Base-by-base conservation (phyloP, 2,797 vertebrate species). In the Tolypeutes matacus region DNA sequence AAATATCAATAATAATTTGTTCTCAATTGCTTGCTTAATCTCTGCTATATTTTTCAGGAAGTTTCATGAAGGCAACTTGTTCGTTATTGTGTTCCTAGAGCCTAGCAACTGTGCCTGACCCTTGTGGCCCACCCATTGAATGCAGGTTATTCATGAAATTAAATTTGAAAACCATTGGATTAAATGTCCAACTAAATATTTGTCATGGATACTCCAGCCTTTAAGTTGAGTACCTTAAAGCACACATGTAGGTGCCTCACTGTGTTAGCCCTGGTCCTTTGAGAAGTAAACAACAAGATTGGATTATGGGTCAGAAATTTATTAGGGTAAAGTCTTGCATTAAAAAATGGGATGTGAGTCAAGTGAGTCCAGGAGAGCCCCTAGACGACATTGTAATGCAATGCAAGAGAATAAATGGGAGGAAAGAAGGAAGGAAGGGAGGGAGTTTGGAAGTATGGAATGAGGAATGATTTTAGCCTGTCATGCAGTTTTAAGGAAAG, bases 1-100 rank as follows among this genome's bases (percentile, higher is more conserved):
- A 34, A 51, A 77, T 31, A 46, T 6, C 2, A 75, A 27, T 12
- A 84, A 25, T 60, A 90, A 67, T 84, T 36, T 91, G 76, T 87
- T 91, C 65, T 81, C 42, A 27, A 36, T 75, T 91, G 75, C 42
- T 91, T 88, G 46, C 46, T 87, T 85, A 29, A 88, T 62, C 17
- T 92, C 58, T 95, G 88, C 21, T 51, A 31, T 86, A 69, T 93
- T 86, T 94, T 36, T 60, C 14, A 10, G 67, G 29, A 73, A 42
- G 62, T 90, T 86, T 73, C 34, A 5, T 75, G 27, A 93, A 3
- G 18, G 5, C 23, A 56, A 56, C 69, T 95, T 86, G 21, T 72
- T 95, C 23, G 51, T 78, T 73, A 46, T 20, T 56, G 4, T 86
- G 49, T 83, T 93, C 20, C 42, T 67, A 72, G 58, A 90, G 70